Percentiles rank a stretch among this genome's conserved stretches.
Evolutionary conservation across 1,140 invertebrate genomes (phyloP).

Genomic region (Paraescarpia echinospica): DNA sequence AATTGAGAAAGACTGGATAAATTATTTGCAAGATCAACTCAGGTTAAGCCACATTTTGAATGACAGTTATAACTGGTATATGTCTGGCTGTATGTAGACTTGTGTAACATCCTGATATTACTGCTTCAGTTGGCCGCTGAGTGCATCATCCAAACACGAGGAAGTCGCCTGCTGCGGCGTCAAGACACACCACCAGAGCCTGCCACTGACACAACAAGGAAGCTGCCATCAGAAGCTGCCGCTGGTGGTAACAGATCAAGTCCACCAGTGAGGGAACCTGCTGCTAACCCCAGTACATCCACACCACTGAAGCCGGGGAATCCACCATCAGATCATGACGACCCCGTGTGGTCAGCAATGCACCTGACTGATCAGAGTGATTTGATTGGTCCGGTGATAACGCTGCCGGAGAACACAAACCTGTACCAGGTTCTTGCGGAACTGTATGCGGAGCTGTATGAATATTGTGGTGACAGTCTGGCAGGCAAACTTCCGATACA

Average conservation of each 20-base stretch:
- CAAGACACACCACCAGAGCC: neutral
- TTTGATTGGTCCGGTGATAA: constrained; percentile 11
- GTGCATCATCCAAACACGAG: neutral
- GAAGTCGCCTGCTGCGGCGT: neutral
- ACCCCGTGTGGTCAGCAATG: neutral
- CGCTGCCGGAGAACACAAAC: constrained; percentile 15
- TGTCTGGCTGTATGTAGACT: neutral
- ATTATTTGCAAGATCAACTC: neutral
- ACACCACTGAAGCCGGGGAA: neutral
- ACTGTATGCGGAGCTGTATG: constrained; percentile 49
- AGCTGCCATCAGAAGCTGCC: neutral
- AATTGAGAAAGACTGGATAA: too few relatives aligned
- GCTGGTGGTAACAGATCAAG: neutral
- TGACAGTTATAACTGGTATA: neutral
- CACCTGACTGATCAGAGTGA: constrained; percentile 13
- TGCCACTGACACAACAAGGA: neutral
- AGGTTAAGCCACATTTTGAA: neutral
- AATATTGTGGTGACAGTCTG: constrained; percentile 54
- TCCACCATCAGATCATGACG: neutral
- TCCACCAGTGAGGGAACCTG: neutral
- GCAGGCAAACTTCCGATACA: constrained; percentile 40
- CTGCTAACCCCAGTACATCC: neutral
- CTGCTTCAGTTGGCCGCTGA: constrained; percentile 6
- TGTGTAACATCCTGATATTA: neutral
- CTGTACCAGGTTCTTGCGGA: constrained; percentile 33